Evolutionary conservation across 1,140 invertebrate species (phyloP), one percentile per base, ranked within the genome.

Genomic region (Heliconius hermathena): DNA sequence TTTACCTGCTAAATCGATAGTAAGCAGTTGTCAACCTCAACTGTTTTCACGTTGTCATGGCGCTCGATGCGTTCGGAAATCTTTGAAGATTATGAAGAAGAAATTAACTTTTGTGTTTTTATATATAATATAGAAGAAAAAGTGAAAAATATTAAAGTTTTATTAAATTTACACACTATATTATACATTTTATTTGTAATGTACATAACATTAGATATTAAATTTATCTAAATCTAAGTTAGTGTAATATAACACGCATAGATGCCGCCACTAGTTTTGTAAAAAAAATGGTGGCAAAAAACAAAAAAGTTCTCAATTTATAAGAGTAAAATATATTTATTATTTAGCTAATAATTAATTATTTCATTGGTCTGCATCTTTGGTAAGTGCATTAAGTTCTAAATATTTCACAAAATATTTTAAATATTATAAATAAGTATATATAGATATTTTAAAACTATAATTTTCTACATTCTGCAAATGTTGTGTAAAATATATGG

Each of bases 1-100:
- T 86, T 90, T 91, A 92, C 89, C 89, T 92, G 76, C 29, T 77
- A 70, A 76, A 76, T 76, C 74, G 74, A 76, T 76, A 76, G 60
- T 70, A 76, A 76, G 60, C 74, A 57, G 74, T 76, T 76, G 82
- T 84, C 84, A 86, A 81, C 57, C 80, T 81, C 76, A 81, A 83
- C 74, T 76, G 78, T 83, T 81, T 80, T 78, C 71, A 84, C 81
- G 82, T 85, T 88, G 85, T 86, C 83, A 86, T 86, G 83, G 79
- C 81, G 75, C 79, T 76, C 18, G 46, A 20, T 26, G 57, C 79
- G 81, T 82, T 84, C 79, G 71, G 78, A 77, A 66, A 84, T 49
- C 13, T 54, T 73, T 73, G 57, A n/a, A 77, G 3, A 66, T 9
- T 66, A n/a, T n/a, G n/a, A n/a, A n/a, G n/a, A n/a, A n/a, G n/a